A percentile compares a stretch with the other conserved stretches of the same genome.
Conservation (phyloP, 2,888 invertebrate species). For the Adelphocoris suturalis region DNA sequence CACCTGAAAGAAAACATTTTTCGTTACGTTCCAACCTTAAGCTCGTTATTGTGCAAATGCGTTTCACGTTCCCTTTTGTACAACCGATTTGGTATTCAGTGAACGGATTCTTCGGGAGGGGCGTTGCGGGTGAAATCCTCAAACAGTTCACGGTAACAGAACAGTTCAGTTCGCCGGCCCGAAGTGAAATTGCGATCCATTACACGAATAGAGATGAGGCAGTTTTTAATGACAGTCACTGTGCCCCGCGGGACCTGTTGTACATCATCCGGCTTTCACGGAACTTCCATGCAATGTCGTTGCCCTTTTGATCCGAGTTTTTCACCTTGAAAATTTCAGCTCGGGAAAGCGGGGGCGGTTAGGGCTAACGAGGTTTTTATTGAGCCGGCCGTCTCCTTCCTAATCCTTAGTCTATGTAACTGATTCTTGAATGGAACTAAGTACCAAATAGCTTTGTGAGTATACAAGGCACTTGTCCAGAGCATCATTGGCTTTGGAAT, state of each 20-base stretch:
- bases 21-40: slow-evolving; percentile 11
- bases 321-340: not conserved
- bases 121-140: slow-evolving; percentile 45
- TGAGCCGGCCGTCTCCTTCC: not conserved
- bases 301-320: slow-evolving; percentile 14
- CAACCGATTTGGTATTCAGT: not conserved
- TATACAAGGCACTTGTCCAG: no score
- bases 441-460: no score
- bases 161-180: not conserved
- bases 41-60: slow-evolving; percentile 11
- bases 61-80: slow-evolving; percentile 22
- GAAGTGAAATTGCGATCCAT: slow-evolving; percentile 58
- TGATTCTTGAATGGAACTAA: no score
- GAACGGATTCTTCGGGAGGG: not conserved
- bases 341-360: not conserved
- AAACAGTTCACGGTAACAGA: slow-evolving; percentile 8
- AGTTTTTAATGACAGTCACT: slow-evolving; percentile 58
- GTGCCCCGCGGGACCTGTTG: slow-evolving; percentile 39
- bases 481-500: no score
- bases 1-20: slow-evolving; percentile 4
- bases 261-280: slow-evolving; percentile 58
- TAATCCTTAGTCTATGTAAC: no score
- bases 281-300: not conserved
- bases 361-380: slow-evolving; percentile 14
- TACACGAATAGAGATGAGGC: slow-evolving; percentile 64